Percentiles rank a stretch among this genome's conserved stretches.
Conservation (phyloP, 2,113 vertebrate genomes). For the Motacilla alba region DNA sequence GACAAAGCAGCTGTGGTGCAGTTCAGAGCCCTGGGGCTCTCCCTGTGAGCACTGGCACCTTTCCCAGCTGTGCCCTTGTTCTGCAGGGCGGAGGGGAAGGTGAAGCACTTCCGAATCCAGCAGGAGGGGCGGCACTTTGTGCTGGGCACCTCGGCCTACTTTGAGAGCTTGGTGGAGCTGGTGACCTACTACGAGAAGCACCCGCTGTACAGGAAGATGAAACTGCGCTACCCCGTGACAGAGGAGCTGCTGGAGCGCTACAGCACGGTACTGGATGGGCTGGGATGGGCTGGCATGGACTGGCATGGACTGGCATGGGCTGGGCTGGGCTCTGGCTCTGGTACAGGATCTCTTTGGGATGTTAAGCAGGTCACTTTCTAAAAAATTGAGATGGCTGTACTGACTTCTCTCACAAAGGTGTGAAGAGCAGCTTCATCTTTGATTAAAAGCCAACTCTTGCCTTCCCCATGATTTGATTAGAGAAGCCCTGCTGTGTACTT, state of each 20-base stretch:
- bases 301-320: not conserved
- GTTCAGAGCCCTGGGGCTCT: not conserved
- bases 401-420: not conserved
- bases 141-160: slow-evolving; percentile 90
- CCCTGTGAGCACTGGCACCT: accelerated
- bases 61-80: not conserved
- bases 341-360: accelerated
- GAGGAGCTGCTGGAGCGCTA: slow-evolving; percentile 89
- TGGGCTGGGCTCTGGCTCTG: not conserved
- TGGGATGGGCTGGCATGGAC: not conserved
- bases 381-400: not conserved
- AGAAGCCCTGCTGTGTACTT: not conserved
- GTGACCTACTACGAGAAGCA: slow-evolving; percentile 91
- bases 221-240: slow-evolving; percentile 91
- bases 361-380: not conserved
- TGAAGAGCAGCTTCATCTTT: not conserved
- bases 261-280: slow-evolving; percentile 69
- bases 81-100: slow-evolving; percentile 88
- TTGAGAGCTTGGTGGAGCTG: slow-evolving; percentile 92
- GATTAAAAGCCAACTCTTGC: not conserved
- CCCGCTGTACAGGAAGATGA: slow-evolving; percentile 91
- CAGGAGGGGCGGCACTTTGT: slow-evolving; percentile 87
- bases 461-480: not conserved
- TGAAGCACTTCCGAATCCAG: slow-evolving; percentile 94
- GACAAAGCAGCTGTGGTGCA: not conserved